phyloP scores from a whole-genome alignment of 2,113 vertebrate species.

The Mionectes macconnelli region DNA sequence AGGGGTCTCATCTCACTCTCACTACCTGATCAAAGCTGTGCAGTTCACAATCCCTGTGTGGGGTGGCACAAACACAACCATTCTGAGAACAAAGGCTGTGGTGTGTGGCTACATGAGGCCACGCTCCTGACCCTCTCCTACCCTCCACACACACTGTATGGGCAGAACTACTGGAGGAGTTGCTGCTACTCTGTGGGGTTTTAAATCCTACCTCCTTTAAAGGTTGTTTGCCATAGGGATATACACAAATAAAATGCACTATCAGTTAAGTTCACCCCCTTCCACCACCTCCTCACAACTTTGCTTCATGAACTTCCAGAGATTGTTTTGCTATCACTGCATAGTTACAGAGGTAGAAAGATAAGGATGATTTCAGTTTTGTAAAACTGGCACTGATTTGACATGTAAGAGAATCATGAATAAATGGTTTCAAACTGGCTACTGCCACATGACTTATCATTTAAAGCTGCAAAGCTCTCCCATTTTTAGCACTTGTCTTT shows the following conservation, averaged over 20 bases:
- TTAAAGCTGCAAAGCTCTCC: background rate
- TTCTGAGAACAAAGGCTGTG: background rate
- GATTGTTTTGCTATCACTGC: background rate
- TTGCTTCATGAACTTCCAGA: background rate
- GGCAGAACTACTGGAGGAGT: background rate
- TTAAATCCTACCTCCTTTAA: background rate
- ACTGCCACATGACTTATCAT: background rate
- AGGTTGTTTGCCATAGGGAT: fast-evolving
- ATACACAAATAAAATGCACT: background rate
- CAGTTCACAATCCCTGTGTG: background rate
- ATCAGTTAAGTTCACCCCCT: fast-evolving
- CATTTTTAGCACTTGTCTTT: background rate
- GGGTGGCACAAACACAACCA: background rate
- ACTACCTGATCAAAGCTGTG: background rate
- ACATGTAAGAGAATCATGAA: background rate
- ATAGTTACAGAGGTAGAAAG: background rate
- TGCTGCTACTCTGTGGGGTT: background rate
- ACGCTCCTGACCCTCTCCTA: background rate
- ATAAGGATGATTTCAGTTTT: background rate
- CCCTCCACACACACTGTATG: fast-evolving
- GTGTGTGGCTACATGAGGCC: fast-evolving
- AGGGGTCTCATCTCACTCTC: background rate
- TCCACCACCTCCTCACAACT: background rate
- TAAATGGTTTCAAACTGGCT: background rate
- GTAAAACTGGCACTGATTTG: background rate